Base-by-base conservation (phyloP, 2,113 vertebrate genomes). In the Onychostruthus taczanowskii region DNA sequence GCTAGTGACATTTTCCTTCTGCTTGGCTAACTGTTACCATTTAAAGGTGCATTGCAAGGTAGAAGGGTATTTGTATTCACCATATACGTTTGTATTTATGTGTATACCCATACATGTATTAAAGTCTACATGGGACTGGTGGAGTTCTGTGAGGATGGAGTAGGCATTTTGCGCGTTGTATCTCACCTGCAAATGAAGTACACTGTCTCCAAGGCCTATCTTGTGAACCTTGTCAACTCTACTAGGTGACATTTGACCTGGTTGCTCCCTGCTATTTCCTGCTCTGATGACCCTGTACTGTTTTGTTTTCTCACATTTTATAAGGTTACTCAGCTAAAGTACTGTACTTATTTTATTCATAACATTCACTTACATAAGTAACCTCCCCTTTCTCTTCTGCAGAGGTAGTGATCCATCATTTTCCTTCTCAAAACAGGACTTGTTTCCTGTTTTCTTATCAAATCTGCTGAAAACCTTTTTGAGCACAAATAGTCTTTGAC, bases 371-470 rank as follows among this genome's bases (percentile, higher is more conserved):
- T 92, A 73, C 85, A 81, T 94, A 87, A 58, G 66, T 84, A 93
- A 82, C 78, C 61, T 77, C 69, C 58, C 81, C 27, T 68, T 96
- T 94, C 70, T 76, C 28, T 81, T 91, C 49, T 69, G 64, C 62
- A 87, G 58, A 55, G 15, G 73, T 86, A 96, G 82, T 79, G 78
- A 93, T 91, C 0, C 1, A 79, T 95, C 64, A 88, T 86, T 96
- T 95, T 95, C 64, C 50, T 86, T 87, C 88, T 91, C 62, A 86
- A 90, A 96, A 89, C 44, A 92, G 55, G 81, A 69, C 50, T 66
- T 82, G 23, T 77, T 90, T 39, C 77, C 69, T 85, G n/a, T 30
- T 86, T 94, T 90, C 78, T 89, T 94, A 87, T 68, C 46, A 93
- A 86, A 86, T 49, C 62, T 55, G 26, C 35, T 79, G 68, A 90